Base-by-base conservation (phyloP, 2,888 invertebrate genomes). In the Phorcus lineatus region DNA sequence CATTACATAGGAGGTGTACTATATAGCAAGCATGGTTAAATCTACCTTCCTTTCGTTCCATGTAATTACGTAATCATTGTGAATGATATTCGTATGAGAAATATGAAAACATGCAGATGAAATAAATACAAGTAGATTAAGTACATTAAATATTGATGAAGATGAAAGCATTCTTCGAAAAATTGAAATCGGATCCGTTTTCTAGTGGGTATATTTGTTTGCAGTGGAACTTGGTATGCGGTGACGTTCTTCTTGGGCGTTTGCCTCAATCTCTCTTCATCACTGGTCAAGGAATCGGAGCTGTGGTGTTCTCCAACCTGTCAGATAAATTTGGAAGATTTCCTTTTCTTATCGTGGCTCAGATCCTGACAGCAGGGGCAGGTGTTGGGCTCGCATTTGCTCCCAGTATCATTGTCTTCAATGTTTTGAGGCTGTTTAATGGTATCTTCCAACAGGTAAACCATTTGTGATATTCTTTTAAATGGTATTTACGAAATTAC, bases 391-490 rank as follows among this genome's bases (percentile, higher is more conserved):
- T 70, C 0, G 40, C 36, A 2, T 31, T 40, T 19, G 16, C 40
- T 17, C 70, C 70, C 0, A 70, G 11, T 19, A 70, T 70, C 70
- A 19, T 11, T 19, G 31, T 40, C 70, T 70, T 40, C 36, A 31
- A 28, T 19, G 40, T 36, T 17, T 19, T 70, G 40, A 36, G 70
- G 19, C 16, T 70, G 17, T 19, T 70, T 13, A 31, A 70, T 11
- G 70, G 70, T 19, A 40, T 40, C 40, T 31, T 70, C 36, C 70
- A 70, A 70, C 70, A 70, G 70, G 70, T 70, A 70, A 62, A 57
- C n/a, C n/a, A n/a, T n/a, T n/a, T n/a, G n/a, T n/a, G n/a, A n/a
- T n/a, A 17, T 2, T 57, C 24, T 24, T n/a, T 19, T 0, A 24
- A 1, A 17, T 7, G 1, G 11, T 55, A 0, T 6, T 4, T 57